Evolutionary conservation across 2,113 vertebrate genomes (phyloP).

Genomic region (Ardeotis arabs): DNA sequence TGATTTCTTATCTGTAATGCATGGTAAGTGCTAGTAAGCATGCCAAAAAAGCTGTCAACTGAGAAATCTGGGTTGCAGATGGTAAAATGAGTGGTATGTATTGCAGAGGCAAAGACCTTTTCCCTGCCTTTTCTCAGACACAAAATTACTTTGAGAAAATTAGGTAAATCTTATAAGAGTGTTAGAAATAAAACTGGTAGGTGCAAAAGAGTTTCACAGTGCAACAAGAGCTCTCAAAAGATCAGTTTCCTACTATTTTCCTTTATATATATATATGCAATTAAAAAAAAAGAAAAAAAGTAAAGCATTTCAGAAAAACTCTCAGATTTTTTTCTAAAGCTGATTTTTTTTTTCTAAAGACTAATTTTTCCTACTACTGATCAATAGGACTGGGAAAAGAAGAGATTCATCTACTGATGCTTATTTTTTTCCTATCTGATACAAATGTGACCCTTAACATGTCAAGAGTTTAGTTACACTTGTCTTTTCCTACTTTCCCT

Average conservation of each 20-base stretch:
- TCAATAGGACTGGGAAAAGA: conserved; percentile 41
- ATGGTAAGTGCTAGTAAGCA: background rate
- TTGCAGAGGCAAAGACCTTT: background rate
- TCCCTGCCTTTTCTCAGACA: background rate
- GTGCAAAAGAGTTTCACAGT: conserved; percentile 44
- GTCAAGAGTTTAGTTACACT: background rate
- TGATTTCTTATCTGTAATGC: background rate
- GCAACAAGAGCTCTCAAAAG: conserved; percentile 54
- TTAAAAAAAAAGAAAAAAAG: conserved; percentile 20
- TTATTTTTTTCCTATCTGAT: conserved; percentile 4
- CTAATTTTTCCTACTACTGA: background rate
- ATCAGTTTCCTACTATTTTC: conserved; percentile 51
- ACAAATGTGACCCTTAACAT: conserved; percentile 13
- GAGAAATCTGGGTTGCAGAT: background rate
- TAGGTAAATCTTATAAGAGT: conserved; percentile 4
- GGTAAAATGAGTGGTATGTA: background rate
- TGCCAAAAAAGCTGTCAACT: background rate
- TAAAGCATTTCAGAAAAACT: conserved; percentile 32
- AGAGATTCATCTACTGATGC: conserved; percentile 8
- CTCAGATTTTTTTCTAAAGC: conserved; percentile 41
- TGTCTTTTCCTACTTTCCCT: background rate
- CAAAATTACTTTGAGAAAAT: conserved; percentile 29
- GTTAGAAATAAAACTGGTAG: conserved; percentile 34
- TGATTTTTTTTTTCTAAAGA: conserved; percentile 30
- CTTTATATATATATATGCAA: conserved; percentile 15